A percentile compares a stretch with the other conserved stretches of the same genome.
Evolutionary conservation across 2,888 invertebrate species (phyloP).

Genomic region (Apamea anceps): DNA sequence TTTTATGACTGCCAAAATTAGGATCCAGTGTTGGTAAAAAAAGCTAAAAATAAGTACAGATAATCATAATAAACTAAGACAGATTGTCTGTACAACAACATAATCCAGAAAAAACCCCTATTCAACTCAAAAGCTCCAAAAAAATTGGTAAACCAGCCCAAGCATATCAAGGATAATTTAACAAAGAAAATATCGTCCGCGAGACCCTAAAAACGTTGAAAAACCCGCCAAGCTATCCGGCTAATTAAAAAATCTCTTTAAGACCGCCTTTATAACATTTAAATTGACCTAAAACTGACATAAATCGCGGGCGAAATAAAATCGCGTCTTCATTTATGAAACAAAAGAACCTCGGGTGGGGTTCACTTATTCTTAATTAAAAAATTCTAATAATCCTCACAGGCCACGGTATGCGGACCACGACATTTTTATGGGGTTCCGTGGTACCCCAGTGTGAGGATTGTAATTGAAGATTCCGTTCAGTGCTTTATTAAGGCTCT

Average conservation of each 20-base stretch:
- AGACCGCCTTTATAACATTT: constrained; percentile 56
- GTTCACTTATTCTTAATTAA: constrained; percentile 72
- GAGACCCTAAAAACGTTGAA: constrained; percentile 27
- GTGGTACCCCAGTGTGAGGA: constrained; percentile 37
- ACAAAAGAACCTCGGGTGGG: constrained; percentile 54
- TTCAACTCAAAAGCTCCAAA: constrained; percentile 28
- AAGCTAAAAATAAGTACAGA: background rate
- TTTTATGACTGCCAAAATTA: background rate
- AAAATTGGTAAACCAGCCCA: constrained; percentile 15
- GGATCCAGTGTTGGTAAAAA: background rate
- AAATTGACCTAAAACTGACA: constrained; percentile 68
- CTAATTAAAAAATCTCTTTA: constrained; percentile 67
- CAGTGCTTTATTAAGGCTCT: constrained; percentile 57
- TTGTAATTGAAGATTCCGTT: constrained; percentile 64
- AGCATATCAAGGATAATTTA: constrained; percentile 52
- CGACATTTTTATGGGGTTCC: constrained; percentile 60
- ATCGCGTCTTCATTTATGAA: constrained; percentile 66
- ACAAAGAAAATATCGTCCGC: constrained; percentile 50
- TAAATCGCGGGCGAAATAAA: constrained; percentile 66
- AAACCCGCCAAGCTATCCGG: constrained; percentile 45
- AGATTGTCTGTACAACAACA: constrained; percentile 16
- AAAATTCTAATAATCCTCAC: constrained; percentile 67
- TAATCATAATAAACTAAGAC: background rate
- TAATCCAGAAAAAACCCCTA: background rate
- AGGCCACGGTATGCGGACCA: constrained; percentile 52